phyloP scores from a whole-genome alignment of 2,888 invertebrate species.

The Ichneumon xanthorius region DNA sequence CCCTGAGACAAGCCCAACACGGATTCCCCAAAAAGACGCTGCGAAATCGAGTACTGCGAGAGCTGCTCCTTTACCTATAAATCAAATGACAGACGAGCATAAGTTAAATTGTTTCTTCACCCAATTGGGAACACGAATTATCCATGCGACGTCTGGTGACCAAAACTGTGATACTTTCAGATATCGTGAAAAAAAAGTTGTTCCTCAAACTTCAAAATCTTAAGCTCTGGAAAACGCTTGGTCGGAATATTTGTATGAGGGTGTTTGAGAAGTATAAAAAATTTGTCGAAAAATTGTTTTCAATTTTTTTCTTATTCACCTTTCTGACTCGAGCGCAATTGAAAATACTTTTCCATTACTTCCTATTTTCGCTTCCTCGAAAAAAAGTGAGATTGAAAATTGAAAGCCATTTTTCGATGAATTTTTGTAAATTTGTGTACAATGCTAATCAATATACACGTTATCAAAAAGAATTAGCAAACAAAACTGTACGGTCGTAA shows the following conservation, averaged over 20 bases:
- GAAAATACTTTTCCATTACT: not conserved
- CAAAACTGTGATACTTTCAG: slow-evolving; percentile 11
- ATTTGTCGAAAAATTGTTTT: not conserved
- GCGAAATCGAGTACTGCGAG: slow-evolving; percentile 98
- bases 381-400: not conserved
- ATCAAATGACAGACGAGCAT: slow-evolving; percentile 47
- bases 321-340: not conserved
- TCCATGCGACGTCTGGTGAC: slow-evolving; percentile 35
- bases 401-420: not conserved
- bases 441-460: not conserved
- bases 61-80: slow-evolving; percentile 94
- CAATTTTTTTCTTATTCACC: not conserved
- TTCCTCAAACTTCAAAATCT: not conserved
- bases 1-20: slow-evolving; percentile 99
- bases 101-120: not conserved
- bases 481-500: not conserved
- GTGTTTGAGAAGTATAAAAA: not conserved
- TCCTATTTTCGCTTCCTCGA: not conserved
- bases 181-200: not conserved
- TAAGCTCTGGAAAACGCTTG: not conserved
- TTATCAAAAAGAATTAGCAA: not conserved
- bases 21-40: slow-evolving; percentile 98
- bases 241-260: not conserved
- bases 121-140: slow-evolving; percentile 48
- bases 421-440: not conserved